phyloP scores from a whole-genome alignment of 2,888 invertebrate species.

The Andrena chrysosceles region DNA sequence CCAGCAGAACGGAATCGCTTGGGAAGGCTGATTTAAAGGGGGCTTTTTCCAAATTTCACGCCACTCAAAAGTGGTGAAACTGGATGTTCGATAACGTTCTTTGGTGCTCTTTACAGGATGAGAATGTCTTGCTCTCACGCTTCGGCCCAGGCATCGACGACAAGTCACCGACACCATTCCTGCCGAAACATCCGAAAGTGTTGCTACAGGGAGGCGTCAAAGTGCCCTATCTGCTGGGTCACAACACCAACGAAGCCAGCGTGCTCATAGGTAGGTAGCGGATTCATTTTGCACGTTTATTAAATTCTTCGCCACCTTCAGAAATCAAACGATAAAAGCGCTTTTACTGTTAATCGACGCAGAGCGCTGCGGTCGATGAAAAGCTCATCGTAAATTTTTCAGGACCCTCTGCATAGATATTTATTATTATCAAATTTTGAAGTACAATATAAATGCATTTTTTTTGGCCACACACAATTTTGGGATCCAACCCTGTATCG shows the following conservation, averaged over 20 bases:
- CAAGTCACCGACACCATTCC: constrained; percentile 73
- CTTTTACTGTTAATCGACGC: too few species aligned
- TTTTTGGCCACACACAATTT: too few species aligned
- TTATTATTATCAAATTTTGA: too few species aligned
- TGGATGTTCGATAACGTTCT: background rate
- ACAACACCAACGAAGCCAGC: constrained; percentile 72
- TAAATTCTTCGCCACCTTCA: too few species aligned
- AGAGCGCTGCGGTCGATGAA: too few species aligned
- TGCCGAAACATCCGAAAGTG: constrained; percentile 62
- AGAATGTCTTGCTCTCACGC: background rate
- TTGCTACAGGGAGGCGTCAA: constrained; percentile 63
- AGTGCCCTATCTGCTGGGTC: constrained; percentile 77
- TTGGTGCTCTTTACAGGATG: constrained; percentile 63
- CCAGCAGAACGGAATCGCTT: too few species aligned
- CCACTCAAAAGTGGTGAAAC: background rate
- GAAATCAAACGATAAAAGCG: too few species aligned
- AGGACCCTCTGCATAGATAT: too few species aligned
- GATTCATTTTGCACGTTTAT: background rate
- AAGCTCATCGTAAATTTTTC: too few species aligned
- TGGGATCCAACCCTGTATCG: too few species aligned
- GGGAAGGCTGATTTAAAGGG: too few species aligned
- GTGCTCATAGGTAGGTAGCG: constrained; percentile 42
- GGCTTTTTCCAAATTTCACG: background rate
- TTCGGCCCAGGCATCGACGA: constrained; percentile 73
- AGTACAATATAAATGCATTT: too few species aligned